Conservation (phyloP, 1,140 invertebrate genomes). For the Drosophila paulistorum region DNA sequence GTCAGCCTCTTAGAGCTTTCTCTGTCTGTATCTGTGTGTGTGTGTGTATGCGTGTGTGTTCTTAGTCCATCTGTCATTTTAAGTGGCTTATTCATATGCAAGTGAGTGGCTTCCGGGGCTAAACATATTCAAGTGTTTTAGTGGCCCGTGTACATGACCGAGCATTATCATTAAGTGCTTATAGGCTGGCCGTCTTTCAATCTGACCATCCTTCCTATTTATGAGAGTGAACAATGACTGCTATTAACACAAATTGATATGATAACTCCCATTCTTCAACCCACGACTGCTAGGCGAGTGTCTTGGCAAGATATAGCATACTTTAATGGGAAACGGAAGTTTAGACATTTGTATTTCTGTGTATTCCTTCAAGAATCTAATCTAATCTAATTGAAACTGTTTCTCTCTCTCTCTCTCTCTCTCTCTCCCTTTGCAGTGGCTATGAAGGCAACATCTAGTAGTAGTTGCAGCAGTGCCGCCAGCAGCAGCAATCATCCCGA, state of each 20-base stretch:
- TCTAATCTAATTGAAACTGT: no score
- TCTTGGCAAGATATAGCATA: conserved; percentile 21
- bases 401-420: no score
- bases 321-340: conserved; percentile 56
- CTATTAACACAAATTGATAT: conserved; percentile 82
- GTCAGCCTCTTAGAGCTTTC: conserved; percentile 5
- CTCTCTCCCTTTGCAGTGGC: conserved; percentile 50
- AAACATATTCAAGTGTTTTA: conserved; percentile 81
- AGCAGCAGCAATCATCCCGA: conserved; percentile 71
- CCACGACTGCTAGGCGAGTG: neutral
- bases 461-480: conserved; percentile 72
- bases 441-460: conserved; percentile 81
- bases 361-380: neutral
- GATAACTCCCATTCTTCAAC: conserved; percentile 21
- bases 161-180: conserved; percentile 81
- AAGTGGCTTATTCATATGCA: conserved; percentile 82
- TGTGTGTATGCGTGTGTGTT: neutral
- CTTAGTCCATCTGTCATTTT: conserved; percentile 76
- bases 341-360: conserved; percentile 35
- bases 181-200: conserved; percentile 54
- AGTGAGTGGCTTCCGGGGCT: conserved; percentile 81
- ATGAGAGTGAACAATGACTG: conserved; percentile 69
- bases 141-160: conserved; percentile 78
- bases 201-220: neutral
- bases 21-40: conserved; percentile 28